Evolutionary conservation across 2,888 invertebrate genomes (phyloP).

Genomic region (Ischnus inquisitorius): DNA sequence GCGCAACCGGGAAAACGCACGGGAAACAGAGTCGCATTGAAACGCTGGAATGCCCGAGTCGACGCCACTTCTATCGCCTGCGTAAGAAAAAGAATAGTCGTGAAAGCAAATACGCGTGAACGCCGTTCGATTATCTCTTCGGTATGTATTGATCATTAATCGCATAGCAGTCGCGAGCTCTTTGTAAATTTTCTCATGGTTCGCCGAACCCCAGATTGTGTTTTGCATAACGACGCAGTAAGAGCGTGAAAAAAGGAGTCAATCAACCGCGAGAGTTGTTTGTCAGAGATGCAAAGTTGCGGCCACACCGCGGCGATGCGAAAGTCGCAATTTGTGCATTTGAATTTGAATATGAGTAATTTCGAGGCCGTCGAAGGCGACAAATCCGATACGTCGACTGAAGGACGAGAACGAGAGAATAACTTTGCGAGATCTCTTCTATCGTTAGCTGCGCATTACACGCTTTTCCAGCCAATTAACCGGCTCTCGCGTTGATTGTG

Average conservation of each 20-base stretch:
- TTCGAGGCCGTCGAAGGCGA: neutral
- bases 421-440: too few species aligned
- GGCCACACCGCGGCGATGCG: neutral
- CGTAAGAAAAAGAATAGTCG: slow-evolving; percentile 67
- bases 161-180: neutral
- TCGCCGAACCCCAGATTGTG: too few species aligned
- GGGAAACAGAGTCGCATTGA: slow-evolving; percentile 86
- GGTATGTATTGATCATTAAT: neutral
- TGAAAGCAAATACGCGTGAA: neutral
- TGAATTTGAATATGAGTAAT: slow-evolving; percentile 69
- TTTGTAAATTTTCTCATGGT: neutral
- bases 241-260: neutral
- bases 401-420: neutral
- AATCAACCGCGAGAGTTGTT: neutral
- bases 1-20: slow-evolving; percentile 91
- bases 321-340: neutral
- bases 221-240: neutral
- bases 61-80: slow-evolving; percentile 88
- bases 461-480: too few species aligned
- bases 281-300: neutral
- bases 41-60: slow-evolving; percentile 86
- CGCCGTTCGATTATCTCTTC: neutral
- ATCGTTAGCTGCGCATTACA: too few species aligned
- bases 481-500: too few species aligned
- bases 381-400: neutral